Percentiles rank a stretch among this genome's conserved stretches.
Conservation (phyloP, 2,888 invertebrate species). For the Drosophila mayaguana region DNA sequence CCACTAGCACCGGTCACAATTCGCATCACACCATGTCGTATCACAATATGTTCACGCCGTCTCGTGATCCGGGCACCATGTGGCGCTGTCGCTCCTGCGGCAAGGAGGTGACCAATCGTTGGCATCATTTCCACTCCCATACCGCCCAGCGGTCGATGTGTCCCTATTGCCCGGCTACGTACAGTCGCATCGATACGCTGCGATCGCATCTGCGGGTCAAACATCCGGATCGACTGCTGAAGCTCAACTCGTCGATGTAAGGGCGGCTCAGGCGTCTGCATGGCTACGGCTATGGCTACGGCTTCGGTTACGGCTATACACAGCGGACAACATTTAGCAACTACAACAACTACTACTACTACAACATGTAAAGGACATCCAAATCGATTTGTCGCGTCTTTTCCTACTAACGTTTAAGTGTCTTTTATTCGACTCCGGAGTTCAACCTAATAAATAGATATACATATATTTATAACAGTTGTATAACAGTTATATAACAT, state of each 20-base stretch:
- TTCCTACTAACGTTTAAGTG: conserved; percentile 65
- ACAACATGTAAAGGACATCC: conserved; percentile 3
- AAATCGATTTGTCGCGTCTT: conserved; percentile 37
- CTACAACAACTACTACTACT: conserved; percentile 18
- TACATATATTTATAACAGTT: background rate
- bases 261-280: conserved; percentile 34
- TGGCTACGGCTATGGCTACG: background rate
- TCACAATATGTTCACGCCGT: conserved; percentile 93
- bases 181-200: conserved; percentile 94
- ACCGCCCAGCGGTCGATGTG: conserved; percentile 92
- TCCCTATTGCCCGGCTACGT: conserved; percentile 94
- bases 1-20: conserved; percentile 74
- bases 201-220: conserved; percentile 92
- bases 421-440: conserved; percentile 31
- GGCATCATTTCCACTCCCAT: conserved; percentile 95
- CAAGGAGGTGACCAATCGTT: conserved; percentile 94
- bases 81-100: conserved; percentile 94
- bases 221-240: conserved; percentile 86
- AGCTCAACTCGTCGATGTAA: conserved; percentile 84
- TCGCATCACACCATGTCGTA: conserved; percentile 88
- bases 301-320: background rate
- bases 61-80: conserved; percentile 89
- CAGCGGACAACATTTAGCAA: conserved; percentile 28
- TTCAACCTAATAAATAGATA: conserved; percentile 19
- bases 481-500: too few relatives aligned